phyloP scores from a whole-genome alignment of 2,888 invertebrate species.

The Dione vanillae region DNA sequence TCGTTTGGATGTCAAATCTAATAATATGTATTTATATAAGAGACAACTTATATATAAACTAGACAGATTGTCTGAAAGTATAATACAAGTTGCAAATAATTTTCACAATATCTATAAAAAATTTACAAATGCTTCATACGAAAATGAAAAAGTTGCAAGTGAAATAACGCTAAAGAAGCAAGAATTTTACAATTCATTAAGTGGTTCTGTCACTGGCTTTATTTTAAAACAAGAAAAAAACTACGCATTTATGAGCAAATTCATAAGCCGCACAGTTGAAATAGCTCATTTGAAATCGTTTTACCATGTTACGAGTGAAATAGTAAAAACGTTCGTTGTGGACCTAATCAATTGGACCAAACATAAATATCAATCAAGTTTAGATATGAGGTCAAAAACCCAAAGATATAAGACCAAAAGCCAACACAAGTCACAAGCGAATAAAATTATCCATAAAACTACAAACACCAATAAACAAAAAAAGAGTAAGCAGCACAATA shows the following conservation, averaged over 20 bases:
- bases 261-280: conserved; percentile 50
- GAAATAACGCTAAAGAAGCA: conserved; percentile 44
- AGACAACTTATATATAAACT: conserved; percentile 20
- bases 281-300: conserved; percentile 23
- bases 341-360: conserved; percentile 35
- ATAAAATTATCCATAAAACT: background rate
- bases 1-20: background rate
- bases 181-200: conserved; percentile 56
- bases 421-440: background rate
- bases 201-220: conserved; percentile 49
- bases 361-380: background rate
- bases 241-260: conserved; percentile 49
- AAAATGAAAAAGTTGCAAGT: background rate
- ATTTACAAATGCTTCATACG: no score
- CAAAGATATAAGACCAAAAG: background rate
- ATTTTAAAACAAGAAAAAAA: conserved; percentile 58
- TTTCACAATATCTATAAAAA: no score
- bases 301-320: background rate
- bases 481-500: background rate
- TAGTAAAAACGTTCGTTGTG: conserved; percentile 1
- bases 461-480: background rate
- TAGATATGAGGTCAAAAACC: background rate
- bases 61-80: conserved; percentile 43
- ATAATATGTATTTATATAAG: background rate
- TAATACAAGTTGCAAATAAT: conserved; percentile 31